Base-by-base conservation (phyloP, 1,140 invertebrate species). In the Ceratosolen fusciceps region DNA sequence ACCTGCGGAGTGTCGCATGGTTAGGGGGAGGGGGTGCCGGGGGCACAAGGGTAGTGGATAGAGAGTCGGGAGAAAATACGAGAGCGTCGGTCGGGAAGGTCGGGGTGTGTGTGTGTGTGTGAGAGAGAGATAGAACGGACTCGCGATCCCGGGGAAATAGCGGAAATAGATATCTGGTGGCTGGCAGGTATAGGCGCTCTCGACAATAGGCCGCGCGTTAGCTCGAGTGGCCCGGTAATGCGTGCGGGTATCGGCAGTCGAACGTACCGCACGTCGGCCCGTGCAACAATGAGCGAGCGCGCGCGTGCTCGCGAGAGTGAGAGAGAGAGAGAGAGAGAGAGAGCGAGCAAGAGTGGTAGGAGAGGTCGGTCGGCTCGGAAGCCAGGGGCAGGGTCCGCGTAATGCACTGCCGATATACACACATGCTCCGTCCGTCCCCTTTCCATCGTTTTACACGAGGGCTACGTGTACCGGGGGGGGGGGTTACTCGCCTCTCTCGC, bases 151-250 rank as follows among this genome's bases (percentile, higher is more conserved):
- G 80, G 80, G 80, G 74, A 68, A 82, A 82, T 74, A 85, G 77
- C 83, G 84, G 84, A 86, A 85, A 83, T 80, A 84, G 81, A 84
- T 85, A 85, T 82, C 82, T 82, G 80, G 71, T 77, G 82, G 74
- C 60, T 72, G 72, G 62, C 77, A 68, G 54, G 72, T 79, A 73
- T 77, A 70, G n/a, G 47, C 62, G 70, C n/a, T 12, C 49, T n/a
- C 47, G 58, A 80, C 72, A 80, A 74, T 80, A 31, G 60, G 78
- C 34, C 43, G 70, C 43, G 70, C 29, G 39, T 54, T 72, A 65
- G 68, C 74, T 21, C 26, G 68, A 71, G 68, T 26, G 47, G n/a
- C 24, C 19, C n/a, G 71, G 39, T 52, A 83, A 85, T 86, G 60
- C 74, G 72, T 76, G 80, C 80, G 76, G 74, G 77, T 85, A 84